Percentiles rank a stretch among this genome's conserved stretches.
Conservation (phyloP, 2,113 vertebrate genomes). For the Girardinichthys multiradiatus region DNA sequence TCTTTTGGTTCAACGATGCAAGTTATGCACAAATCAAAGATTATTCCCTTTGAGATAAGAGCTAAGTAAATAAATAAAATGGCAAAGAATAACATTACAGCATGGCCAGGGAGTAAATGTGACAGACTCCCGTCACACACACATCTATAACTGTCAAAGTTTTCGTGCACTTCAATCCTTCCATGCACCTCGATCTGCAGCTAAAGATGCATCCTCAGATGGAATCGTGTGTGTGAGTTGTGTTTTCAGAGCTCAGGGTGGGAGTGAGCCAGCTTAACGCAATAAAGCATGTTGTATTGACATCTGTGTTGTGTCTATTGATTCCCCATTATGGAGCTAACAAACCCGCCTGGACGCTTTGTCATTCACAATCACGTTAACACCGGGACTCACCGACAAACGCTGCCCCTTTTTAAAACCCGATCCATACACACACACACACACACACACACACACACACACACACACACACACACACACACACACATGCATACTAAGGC, state of each 20-base stretch:
- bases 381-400: slow-evolving; percentile 72
- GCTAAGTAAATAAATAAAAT: not conserved
- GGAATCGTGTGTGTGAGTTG: slow-evolving; percentile 52
- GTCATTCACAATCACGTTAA: slow-evolving; percentile 85
- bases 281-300: slow-evolving; percentile 87
- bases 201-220: slow-evolving; percentile 10
- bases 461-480: slow-evolving; percentile 20
- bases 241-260: slow-evolving; percentile 53
- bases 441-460: slow-evolving; percentile 30
- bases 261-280: slow-evolving; percentile 80
- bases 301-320: slow-evolving; percentile 86
- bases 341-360: slow-evolving; percentile 84
- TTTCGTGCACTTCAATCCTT: slow-evolving; percentile 13
- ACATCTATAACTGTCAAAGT: not conserved
- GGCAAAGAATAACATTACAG: not conserved
- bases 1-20: no score
- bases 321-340: slow-evolving; percentile 87
- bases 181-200: slow-evolving; percentile 15
- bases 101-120: not conserved
- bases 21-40: not conserved
- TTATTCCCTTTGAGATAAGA: not conserved
- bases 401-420: slow-evolving; percentile 72
- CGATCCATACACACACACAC: slow-evolving; percentile 66
- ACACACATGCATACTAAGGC: not conserved
- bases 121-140: not conserved